Evolutionary conservation across 2,113 vertebrate genomes (phyloP).

Genomic region (Xyliphius kryptos): DNA sequence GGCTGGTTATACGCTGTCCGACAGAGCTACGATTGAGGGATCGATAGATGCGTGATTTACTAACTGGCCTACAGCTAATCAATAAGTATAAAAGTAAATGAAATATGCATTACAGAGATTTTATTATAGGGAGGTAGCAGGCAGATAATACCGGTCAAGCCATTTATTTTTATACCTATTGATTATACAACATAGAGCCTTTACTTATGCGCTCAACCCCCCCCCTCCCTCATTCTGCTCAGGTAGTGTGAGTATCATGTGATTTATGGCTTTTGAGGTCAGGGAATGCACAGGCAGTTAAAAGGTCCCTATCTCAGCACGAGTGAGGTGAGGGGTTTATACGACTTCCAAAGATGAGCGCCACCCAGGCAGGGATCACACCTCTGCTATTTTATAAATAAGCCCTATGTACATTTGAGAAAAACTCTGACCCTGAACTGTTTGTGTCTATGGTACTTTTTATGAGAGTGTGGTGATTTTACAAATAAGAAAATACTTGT

Average conservation of each 20-base stretch:
- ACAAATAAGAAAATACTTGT: too few relatives aligned
- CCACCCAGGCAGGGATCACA: constrained; percentile 13
- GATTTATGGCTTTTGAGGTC: constrained; percentile 70
- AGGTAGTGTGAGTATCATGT: constrained; percentile 47
- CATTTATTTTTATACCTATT: constrained; percentile 81
- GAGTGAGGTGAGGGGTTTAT: constrained; percentile 26
- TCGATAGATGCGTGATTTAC: constrained; percentile 76
- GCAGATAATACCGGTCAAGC: constrained; percentile 69
- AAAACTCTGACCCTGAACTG: too few relatives aligned
- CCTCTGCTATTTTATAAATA: not conserved
- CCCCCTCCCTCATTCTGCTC: constrained; percentile 38
- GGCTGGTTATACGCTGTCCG: constrained; percentile 74
- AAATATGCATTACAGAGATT: constrained; percentile 80
- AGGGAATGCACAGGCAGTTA: constrained; percentile 61
- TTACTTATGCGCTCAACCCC: constrained; percentile 45
- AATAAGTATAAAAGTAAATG: constrained; percentile 83
- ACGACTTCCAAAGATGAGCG: constrained; percentile 19
- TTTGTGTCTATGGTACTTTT: too few relatives aligned
- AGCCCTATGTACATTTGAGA: too few relatives aligned
- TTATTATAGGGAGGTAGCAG: constrained; percentile 71
- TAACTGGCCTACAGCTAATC: constrained; percentile 78
- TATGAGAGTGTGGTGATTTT: too few relatives aligned
- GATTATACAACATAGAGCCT: constrained; percentile 76
- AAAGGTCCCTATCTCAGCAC: constrained; percentile 56
- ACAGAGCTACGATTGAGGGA: constrained; percentile 72